Evolutionary conservation across 1,140 invertebrate genomes (phyloP).

Genomic region (Achroia grisella): DNA sequence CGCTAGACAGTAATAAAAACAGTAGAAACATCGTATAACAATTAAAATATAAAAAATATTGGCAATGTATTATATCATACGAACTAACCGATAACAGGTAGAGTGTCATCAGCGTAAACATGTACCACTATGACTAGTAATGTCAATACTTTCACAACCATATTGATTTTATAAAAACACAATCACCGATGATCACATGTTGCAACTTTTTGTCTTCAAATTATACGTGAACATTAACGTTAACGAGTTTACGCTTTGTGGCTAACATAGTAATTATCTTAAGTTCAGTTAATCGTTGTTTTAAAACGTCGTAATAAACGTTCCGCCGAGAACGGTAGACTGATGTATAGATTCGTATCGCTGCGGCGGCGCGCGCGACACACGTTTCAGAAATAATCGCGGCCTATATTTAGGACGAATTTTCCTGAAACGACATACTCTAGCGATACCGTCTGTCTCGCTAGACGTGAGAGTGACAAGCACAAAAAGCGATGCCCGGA

Average conservation of each 20-base stretch:
- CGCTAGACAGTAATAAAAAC: too few species aligned
- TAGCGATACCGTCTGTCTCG: slow-evolving; percentile 22
- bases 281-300: slow-evolving; percentile 21
- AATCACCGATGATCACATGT: not conserved
- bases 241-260: slow-evolving; percentile 19
- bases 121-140: not conserved
- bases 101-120: slow-evolving; percentile 1
- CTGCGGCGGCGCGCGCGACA: slow-evolving; percentile 43
- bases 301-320: slow-evolving; percentile 42
- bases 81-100: not conserved
- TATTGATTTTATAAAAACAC: not conserved
- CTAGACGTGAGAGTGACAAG: not conserved
- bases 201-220: not conserved
- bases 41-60: too few species aligned
- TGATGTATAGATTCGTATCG: slow-evolving; percentile 47
- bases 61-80: too few species aligned
- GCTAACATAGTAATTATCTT: slow-evolving; percentile 13
- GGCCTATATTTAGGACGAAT: slow-evolving; percentile 57
- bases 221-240: slow-evolving; percentile 12
- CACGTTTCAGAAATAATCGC: slow-evolving; percentile 59
- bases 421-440: slow-evolving; percentile 62
- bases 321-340: slow-evolving; percentile 36
- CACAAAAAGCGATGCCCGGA: too few species aligned
- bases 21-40: too few species aligned
- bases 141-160: slow-evolving; percentile 1